These are phyloP conservation scores for Burhinus bistriatus DNA, from an alignment of 2,113 vertebrate species.

Conservation along the genomic window DNA sequence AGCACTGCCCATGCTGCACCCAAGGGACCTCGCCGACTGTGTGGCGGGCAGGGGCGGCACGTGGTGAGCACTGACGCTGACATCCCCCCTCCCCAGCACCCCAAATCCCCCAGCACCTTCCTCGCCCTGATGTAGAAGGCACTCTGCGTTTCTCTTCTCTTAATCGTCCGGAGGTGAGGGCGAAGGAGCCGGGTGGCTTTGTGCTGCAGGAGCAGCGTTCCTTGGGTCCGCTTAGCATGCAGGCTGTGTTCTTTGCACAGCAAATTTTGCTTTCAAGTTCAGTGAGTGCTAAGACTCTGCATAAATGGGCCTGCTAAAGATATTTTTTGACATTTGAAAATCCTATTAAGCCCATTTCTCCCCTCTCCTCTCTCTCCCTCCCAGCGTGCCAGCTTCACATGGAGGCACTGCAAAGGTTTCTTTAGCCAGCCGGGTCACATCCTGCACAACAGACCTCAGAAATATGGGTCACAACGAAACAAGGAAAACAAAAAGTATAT, in stretches of 20 bases:
- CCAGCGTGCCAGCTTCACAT: background rate
- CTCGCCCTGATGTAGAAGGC: background rate
- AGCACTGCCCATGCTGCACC: background rate
- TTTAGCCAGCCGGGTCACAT: background rate
- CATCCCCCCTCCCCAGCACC: background rate
- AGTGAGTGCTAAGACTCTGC: background rate
- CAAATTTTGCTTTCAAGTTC: background rate
- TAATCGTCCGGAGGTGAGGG: background rate
- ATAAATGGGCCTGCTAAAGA: background rate
- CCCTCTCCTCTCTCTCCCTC: background rate
- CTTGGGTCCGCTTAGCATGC: background rate
- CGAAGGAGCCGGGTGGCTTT: background rate
- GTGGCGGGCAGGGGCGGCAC: background rate
- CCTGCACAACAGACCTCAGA: background rate
- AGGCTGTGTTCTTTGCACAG: background rate
- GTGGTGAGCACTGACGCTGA: fast-evolving
- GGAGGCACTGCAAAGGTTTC: background rate
- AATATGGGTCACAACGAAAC: conserved; percentile 16
- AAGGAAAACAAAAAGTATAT: background rate
- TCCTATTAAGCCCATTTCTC: conserved; percentile 14
- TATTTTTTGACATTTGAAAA: conserved; percentile 36
- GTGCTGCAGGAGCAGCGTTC: background rate
- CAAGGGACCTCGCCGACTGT: background rate
- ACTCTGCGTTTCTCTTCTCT: background rate
- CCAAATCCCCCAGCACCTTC: background rate